Evolutionary conservation across 2,113 vertebrate species (phyloP).

Genomic region (Ctenomys sociabilis): DNA sequence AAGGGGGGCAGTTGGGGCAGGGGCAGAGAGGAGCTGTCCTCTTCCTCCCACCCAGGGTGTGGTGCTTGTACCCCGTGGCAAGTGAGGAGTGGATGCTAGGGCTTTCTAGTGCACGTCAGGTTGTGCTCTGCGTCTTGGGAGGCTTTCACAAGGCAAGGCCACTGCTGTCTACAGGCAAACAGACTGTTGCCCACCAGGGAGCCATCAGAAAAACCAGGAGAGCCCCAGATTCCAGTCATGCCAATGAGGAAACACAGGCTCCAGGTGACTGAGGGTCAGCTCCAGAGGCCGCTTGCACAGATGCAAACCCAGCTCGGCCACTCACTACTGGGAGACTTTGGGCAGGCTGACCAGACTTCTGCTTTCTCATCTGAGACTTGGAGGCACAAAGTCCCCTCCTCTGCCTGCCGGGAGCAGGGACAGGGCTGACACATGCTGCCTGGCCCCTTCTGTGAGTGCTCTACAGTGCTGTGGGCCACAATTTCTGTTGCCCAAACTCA

Average conservation of each 20-base stretch:
- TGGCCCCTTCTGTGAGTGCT: accelerated
- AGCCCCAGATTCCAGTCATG: too few species aligned
- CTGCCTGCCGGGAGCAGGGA: background rate
- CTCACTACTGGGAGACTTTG: accelerated
- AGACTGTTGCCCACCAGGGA: accelerated
- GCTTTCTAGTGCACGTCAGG: accelerated
- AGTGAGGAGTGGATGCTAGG: background rate
- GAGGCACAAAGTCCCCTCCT: background rate
- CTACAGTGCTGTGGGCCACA: too few species aligned
- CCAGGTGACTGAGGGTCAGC: background rate
- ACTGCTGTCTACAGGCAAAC: background rate
- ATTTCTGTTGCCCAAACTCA: background rate
- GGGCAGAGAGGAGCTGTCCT: background rate
- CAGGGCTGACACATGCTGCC: accelerated
- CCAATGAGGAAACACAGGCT: background rate
- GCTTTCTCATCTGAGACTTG: background rate
- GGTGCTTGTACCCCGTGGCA: accelerated
- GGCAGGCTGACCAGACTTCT: accelerated
- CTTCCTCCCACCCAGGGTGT: background rate
- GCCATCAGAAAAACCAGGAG: background rate
- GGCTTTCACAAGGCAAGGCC: background rate
- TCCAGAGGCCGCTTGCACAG: background rate
- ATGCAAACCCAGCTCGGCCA: background rate
- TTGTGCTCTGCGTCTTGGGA: accelerated
- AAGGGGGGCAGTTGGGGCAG: background rate